These are phyloP conservation scores for Cotesia chilonis DNA, from an alignment of 1,140 invertebrate species.

Conservation along the genomic window DNA sequence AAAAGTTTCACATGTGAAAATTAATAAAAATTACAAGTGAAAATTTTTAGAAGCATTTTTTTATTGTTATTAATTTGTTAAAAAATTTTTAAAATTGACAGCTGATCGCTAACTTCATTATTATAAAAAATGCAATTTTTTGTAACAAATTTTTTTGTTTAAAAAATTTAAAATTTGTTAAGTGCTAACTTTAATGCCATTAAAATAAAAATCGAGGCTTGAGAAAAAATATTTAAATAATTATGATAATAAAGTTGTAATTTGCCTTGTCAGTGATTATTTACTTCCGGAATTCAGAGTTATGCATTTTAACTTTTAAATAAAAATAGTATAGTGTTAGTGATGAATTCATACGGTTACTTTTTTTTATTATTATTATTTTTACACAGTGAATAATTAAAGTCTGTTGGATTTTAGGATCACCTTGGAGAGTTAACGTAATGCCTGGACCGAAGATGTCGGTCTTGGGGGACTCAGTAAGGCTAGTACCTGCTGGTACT, in stretches of 20 bases:
- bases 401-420: constrained; percentile 71
- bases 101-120: too few species aligned
- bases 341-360: neutral
- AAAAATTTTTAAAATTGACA: too few species aligned
- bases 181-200: too few species aligned
- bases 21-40: too few species aligned
- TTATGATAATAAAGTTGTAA: constrained; percentile 4
- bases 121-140: too few species aligned
- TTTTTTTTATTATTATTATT: neutral
- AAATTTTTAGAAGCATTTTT: too few species aligned
- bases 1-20: too few species aligned
- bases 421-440: constrained; percentile 89
- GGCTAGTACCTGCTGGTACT: constrained; percentile 86
- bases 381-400: constrained; percentile 2
- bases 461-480: constrained; percentile 83
- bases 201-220: too few species aligned
- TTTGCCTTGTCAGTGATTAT: neutral
- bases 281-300: neutral
- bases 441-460: constrained; percentile 79
- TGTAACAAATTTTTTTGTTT: too few species aligned
- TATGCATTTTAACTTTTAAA: neutral
- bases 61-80: too few species aligned
- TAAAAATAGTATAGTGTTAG: neutral
- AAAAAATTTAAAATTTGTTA: too few species aligned
- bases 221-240: constrained; percentile 2